Percentiles rank a stretch among this genome's conserved stretches.
Conservation (phyloP, 2,888 invertebrate species). For the Ormyrus pomaceus region DNA sequence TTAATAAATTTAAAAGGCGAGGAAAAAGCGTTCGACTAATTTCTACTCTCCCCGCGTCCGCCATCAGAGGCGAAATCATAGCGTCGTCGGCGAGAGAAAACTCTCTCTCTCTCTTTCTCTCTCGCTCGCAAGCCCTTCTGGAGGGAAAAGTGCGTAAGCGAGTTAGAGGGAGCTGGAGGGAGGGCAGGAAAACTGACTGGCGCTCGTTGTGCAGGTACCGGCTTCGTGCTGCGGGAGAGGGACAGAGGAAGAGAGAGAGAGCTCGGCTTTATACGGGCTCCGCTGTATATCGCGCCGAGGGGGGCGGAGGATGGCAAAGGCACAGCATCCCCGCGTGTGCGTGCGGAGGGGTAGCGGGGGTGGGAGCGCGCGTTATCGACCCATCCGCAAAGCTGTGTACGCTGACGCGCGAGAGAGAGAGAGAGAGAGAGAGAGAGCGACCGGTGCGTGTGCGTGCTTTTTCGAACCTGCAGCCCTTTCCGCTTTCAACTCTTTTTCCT, state of each 20-base stretch:
- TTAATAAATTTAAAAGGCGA: too few species aligned
- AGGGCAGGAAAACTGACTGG: neutral
- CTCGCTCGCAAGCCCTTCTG: neutral
- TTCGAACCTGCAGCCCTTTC: neutral
- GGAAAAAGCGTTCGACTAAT: too few species aligned
- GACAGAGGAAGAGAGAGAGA: neutral
- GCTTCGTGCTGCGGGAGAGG: neutral
- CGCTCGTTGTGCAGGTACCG: constrained; percentile 1
- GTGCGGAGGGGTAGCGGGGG: constrained; percentile 11
- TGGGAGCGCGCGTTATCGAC: constrained; percentile 67
- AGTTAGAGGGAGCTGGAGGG: constrained; percentile 63
- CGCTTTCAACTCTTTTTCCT: too few species aligned
- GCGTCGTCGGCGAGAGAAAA: too few species aligned
- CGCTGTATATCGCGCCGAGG: neutral
- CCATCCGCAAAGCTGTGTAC: constrained; percentile 63
- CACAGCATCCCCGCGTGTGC: neutral
- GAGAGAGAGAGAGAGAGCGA: neutral
- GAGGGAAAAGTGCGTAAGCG: neutral
- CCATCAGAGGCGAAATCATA: too few species aligned
- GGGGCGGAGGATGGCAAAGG: too few species aligned
- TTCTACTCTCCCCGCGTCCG: too few species aligned
- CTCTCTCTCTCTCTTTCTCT: neutral
- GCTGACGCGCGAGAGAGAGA: neutral
- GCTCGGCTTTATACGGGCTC: constrained; percentile 17
- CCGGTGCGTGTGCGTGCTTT: constrained; percentile 21